Evolutionary conservation across 2,113 vertebrate species (phyloP).

Genomic region (Macquaria australasica): DNA sequence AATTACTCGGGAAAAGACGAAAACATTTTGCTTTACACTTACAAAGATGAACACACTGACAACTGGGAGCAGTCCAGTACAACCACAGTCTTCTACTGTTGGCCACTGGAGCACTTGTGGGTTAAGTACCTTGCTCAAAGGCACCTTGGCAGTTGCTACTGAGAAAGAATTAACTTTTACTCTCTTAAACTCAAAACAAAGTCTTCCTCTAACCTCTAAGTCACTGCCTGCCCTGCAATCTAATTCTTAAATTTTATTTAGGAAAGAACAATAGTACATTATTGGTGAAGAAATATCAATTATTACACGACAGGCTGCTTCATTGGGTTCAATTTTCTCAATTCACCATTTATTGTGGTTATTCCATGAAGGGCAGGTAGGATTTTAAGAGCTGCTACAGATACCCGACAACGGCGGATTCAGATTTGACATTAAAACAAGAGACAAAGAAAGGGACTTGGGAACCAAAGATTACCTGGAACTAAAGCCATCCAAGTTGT

Average conservation of each 20-base stretch:
- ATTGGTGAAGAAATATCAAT: neutral
- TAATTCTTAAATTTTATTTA: neutral
- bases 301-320: neutral
- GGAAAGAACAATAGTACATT: neutral
- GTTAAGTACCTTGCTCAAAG: slow-evolving; percentile 60
- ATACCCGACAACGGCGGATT: neutral
- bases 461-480: neutral
- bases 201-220: neutral
- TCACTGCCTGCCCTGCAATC: neutral
- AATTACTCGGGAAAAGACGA: neutral
- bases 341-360: neutral
- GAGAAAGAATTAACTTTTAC: neutral
- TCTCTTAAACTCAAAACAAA: slow-evolving; percentile 15
- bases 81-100: slow-evolving; percentile 26
- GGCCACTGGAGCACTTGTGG: slow-evolving; percentile 8
- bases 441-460: neutral
- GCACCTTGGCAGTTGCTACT: slow-evolving; percentile 66
- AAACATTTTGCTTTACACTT: neutral
- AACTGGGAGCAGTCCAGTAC: slow-evolving; percentile 20
- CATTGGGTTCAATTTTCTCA: neutral
- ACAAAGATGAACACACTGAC: neutral
- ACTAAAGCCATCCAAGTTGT: slow-evolving; percentile 3
- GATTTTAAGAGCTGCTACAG: slow-evolving; percentile 20
- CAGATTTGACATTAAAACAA: slow-evolving; percentile 9
- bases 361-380: slow-evolving; percentile 4